Percentiles rank a stretch among this genome's conserved stretches.
Conservation (phyloP, 2,113 vertebrate genomes). For the Syngnathus floridae region DNA sequence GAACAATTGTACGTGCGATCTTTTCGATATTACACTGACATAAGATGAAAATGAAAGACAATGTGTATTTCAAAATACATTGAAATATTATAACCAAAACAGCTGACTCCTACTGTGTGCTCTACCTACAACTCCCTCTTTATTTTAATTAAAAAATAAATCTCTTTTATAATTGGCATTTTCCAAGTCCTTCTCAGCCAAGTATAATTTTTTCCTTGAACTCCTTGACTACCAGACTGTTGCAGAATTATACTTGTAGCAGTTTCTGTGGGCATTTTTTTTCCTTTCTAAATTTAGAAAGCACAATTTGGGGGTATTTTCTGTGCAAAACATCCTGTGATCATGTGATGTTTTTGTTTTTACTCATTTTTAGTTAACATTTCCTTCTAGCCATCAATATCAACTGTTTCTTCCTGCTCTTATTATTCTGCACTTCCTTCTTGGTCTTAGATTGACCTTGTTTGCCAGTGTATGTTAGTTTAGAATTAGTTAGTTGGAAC, state of each 20-base stretch:
- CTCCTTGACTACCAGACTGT: not conserved
- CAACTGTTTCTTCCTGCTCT: constrained; percentile 21
- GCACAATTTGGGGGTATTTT: not conserved
- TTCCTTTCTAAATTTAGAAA: constrained; percentile 10
- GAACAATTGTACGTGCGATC: constrained; percentile 21
- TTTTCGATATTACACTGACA: constrained; percentile 17
- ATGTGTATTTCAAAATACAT: too few species aligned
- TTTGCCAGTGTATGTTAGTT: not conserved
- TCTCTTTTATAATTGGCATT: not conserved
- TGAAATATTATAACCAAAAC: too few species aligned
- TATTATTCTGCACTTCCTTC: constrained; percentile 17
- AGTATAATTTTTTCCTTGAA: not conserved
- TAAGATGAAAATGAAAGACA: too few species aligned
- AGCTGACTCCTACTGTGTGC: too few species aligned
- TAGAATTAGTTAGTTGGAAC: too few species aligned
- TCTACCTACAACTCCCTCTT: not conserved
- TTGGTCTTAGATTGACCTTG: constrained; percentile 8
- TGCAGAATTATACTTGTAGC: constrained; percentile 9
- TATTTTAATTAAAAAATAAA: not conserved
- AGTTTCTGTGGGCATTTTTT: not conserved
- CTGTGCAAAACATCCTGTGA: constrained; percentile 22
- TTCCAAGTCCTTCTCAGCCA: not conserved
- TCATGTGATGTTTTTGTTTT: constrained; percentile 20
- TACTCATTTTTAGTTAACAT: constrained; percentile 7
- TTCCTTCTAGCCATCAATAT: constrained; percentile 15